Conservation (phyloP, 2,888 invertebrate genomes). For the Pachymerium ferrugineum region DNA sequence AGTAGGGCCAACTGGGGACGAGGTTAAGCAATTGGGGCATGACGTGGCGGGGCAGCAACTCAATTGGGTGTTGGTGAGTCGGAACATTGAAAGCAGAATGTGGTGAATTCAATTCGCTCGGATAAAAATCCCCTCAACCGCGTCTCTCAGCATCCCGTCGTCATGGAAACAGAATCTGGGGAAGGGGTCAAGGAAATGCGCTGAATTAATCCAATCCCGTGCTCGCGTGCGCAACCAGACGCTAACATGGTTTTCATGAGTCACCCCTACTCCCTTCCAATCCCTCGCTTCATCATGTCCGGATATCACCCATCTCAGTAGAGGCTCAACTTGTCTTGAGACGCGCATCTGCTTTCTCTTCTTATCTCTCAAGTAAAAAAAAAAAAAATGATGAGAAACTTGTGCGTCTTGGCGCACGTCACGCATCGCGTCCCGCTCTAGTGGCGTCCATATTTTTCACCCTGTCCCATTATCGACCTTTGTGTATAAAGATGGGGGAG, state of each 20-base stretch:
- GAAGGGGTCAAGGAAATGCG: constrained; percentile 8
- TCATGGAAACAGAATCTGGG: constrained; percentile 9
- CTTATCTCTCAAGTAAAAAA: background rate
- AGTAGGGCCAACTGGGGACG: background rate
- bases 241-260: constrained; percentile 13
- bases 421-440: constrained; percentile 7
- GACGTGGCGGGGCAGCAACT: background rate
- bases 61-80: constrained; percentile 13
- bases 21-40: constrained; percentile 13
- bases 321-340: constrained; percentile 13
- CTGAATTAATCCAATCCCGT: background rate
- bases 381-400: background rate
- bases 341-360: background rate
- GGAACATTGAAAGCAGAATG: constrained; percentile 13
- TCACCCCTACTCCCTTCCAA: background rate
- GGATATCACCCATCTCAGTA: background rate
- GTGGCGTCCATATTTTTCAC: background rate
- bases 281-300: background rate
- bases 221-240: constrained; percentile 3
- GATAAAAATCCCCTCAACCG: constrained; percentile 3
- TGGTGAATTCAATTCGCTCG: background rate
- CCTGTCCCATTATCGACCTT: constrained; percentile 13
- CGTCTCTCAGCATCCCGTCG: background rate
- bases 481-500: background rate
- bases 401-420: background rate